Evolutionary conservation across 2,888 invertebrate genomes (phyloP), one percentile per base, ranked within the genome.

Genomic region (Coenonympha glycerion): DNA sequence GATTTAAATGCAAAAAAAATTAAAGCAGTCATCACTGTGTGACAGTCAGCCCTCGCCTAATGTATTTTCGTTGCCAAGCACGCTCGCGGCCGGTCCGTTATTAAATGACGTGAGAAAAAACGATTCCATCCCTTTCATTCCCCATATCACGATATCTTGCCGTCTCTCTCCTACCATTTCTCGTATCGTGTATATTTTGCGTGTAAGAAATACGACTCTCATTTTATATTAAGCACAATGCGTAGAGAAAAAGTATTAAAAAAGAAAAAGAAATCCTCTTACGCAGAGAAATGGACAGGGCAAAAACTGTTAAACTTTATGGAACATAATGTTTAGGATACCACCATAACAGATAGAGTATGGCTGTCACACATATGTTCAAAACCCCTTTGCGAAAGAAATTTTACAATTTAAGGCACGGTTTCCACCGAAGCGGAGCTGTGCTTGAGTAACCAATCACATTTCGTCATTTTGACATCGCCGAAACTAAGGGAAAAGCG

Each of bases 51-150:
- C 48, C 56, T n/a, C 50, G 48, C 66, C 66, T 74, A 76, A 78
- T 76, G 72, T 76, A 69, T 76, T 79, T 75, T 71, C 69, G 63
- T 65, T 61, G 61, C 57, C 52, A 53, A 45, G 49, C 56, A 50
- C 52, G 57, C 40, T 41, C 55, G 61, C 62, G 61, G 61, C 53
- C 58, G 53, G 55, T 50, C 65, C 60, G 61, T 63, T 68, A 74
- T 71, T 77, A 76, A 77, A 78, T 73, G 77, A 76, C 67, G 78
- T 74, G 75, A 69, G 73, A 76, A 73, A 76, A 74, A 65, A 66
- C 64, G 68, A 64, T 60, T 59, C 44, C 46, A 39, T 9, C 59
- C 57, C 51, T 39, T 58, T 57, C 18, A 22, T 24, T 49, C 21
- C n/a, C 9, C 30, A 37, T 24, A 36, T 47, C 37, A 28, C 13